Base-by-base conservation (phyloP, 2,888 invertebrate species). In the Drosophila koepferae region DNA sequence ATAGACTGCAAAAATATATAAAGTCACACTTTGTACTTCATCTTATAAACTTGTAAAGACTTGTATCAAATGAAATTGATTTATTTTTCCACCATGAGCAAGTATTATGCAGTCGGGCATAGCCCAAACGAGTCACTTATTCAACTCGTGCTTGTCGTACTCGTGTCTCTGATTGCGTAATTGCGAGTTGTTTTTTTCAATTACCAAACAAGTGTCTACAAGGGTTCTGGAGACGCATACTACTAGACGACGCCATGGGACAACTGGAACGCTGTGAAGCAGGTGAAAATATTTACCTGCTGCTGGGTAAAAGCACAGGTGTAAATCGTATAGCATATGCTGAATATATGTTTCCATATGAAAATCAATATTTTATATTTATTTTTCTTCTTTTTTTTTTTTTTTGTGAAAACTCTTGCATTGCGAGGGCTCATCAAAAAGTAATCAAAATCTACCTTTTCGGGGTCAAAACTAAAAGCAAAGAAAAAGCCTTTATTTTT, bases 161-260 rank as follows among this genome's bases (percentile, higher is more conserved):
- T 18, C 51, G 34, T 36, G 51, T 20, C 43, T 46, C 41, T 58
- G 64, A 73, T 80, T 79, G 71, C 72, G 67, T 72, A 67, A 86
- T 75, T 82, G 72, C 56, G 59, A 66, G 73, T 62, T 74, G 58
- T 74, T 74, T 54, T 54, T 59, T 51, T 18, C 55, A 71, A 66
- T 49, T 55, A 46, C 28, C n/a, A 20, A 18, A 71, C 69, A 80
- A 88, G 83, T 67, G 60, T 28, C 56, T 58, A 82, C 72, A 79
- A 23, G 43, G 9, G 20, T 16, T 34, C 20, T 9, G 53, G n/a
- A 36, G 58, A 36, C 34, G 34, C 16, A 7, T 23, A 23, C 28
- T 28, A 28, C 28, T 28, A 28, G 28, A 28, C 28, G 44, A 23
- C 34, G 20, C 20, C 34, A 8, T 2, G 55, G 18, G 55, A 8